Percentiles rank a stretch among this genome's conserved stretches.
phyloP scores from a whole-genome alignment of 1,140 invertebrate genomes.

The Drosophila lacertosa region DNA sequence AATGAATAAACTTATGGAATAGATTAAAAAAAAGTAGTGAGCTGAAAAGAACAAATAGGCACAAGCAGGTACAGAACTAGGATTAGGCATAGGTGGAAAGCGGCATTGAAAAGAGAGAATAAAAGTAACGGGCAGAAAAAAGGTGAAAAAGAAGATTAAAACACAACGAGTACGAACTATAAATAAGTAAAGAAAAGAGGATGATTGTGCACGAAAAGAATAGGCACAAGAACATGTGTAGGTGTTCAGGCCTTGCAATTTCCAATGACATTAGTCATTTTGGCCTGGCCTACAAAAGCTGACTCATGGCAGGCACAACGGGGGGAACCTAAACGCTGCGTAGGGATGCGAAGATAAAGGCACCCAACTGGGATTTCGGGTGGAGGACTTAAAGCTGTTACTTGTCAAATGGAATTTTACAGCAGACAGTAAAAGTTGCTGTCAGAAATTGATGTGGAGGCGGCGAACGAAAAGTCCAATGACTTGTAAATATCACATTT shows the following conservation, averaged over 20 bases:
- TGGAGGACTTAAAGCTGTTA: constrained; percentile 37
- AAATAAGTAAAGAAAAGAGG: too few relatives aligned
- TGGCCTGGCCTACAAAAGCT: not conserved
- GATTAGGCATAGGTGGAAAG: not conserved
- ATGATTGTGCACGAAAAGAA: too few relatives aligned
- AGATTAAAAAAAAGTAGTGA: too few relatives aligned
- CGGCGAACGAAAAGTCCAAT: not conserved
- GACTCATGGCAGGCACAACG: not conserved
- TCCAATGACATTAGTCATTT: constrained; percentile 10
- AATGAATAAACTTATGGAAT: too few relatives aligned
- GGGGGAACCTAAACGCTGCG: not conserved
- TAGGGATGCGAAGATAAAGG: not conserved
- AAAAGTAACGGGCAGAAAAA: not conserved
- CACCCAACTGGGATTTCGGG: not conserved
- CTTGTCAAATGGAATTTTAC: constrained; percentile 74
- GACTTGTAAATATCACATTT: constrained; percentile 43
- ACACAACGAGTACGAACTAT: too few relatives aligned
- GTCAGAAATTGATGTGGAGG: not conserved
- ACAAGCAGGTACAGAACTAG: too few relatives aligned
- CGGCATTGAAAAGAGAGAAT: too few relatives aligned
- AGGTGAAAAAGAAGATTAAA: not conserved
- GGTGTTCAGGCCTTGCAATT: constrained; percentile 2
- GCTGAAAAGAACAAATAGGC: too few relatives aligned
- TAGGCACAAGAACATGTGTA: too few relatives aligned
- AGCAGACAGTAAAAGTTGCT: constrained; percentile 35